phyloP scores from a whole-genome alignment of 2,113 vertebrate species.

The Marmota monax region DNA sequence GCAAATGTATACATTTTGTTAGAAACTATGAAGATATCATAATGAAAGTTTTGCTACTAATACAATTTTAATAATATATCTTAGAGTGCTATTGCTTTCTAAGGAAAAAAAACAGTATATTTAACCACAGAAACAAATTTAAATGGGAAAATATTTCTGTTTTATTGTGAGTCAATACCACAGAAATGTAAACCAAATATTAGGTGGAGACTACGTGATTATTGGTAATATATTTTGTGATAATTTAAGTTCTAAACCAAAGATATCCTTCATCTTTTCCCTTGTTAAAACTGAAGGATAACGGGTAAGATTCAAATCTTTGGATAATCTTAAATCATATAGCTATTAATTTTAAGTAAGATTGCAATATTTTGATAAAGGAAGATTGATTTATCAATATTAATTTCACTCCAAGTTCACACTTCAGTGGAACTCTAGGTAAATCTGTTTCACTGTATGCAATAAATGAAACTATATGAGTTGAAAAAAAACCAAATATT shows the following conservation, averaged over 20 bases:
- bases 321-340: background rate
- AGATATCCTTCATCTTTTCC: background rate
- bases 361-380: background rate
- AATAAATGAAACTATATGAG: background rate
- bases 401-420: background rate
- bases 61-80: background rate
- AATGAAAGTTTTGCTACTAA: background rate
- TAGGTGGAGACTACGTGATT: background rate
- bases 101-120: background rate
- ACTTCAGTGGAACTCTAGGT: background rate
- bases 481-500: background rate
- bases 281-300: background rate
- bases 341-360: background rate
- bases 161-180: background rate
- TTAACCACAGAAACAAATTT: background rate
- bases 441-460: slow-evolving; percentile 2
- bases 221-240: background rate
- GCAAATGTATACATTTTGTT: background rate
- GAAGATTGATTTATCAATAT: background rate
- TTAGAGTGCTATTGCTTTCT: background rate
- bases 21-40: background rate
- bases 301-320: background rate
- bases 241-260: background rate
- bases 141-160: background rate
- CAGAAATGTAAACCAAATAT: slow-evolving; percentile 5